Base-by-base conservation (phyloP, 2,888 invertebrate species). In the Cynaeus angustus region DNA sequence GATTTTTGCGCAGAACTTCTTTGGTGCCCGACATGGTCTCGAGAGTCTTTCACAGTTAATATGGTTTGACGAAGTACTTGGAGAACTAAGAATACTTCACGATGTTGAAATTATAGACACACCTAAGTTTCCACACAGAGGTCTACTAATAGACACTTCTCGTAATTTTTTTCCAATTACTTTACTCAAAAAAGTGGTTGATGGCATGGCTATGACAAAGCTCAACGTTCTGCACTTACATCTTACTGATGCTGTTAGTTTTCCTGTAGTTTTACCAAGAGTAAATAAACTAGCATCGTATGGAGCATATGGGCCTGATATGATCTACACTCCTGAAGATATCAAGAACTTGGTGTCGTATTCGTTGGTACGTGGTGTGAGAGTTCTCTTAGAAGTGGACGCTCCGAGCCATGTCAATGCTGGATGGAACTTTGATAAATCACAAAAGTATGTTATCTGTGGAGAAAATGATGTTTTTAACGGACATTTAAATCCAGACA, bases 191-290 rank as follows among this genome's bases (percentile, higher is more conserved):
- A 89, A 91, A 10, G 91, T 94, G 4, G 86, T 97, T 79, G 92
- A 95, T 75, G 95, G 92, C 1, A 96, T 97, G 96, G 91, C 92
- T 0, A 90, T 93, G 55, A 90, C 92, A 75, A 97, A 97, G 84
- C 83, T 97, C 74, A 97, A 97, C 85, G 94, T 95, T 1, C 91
- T 97, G 78, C 97, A 97, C 81, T 95, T 96, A 94, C 94, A 94
- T 81, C 87, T 93, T 50, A 92, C 92, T 1, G 97, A 97, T 82
- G 93, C 95, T 9, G 94, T 95, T 81, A 95, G 96, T 74, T 97
- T 97, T 84, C 97, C 97, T 0, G 91, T 94, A 81, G 90, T 91
- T 73, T 89, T 94, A 5, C 89, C 89, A 30, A 87, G 89, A 72
- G 91, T 90, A 66, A 93, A 93, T 0, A 89, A 92, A 80, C 85